Conservation (phyloP, 2,113 vertebrate species). For the Eulacestoma nigropectus region DNA sequence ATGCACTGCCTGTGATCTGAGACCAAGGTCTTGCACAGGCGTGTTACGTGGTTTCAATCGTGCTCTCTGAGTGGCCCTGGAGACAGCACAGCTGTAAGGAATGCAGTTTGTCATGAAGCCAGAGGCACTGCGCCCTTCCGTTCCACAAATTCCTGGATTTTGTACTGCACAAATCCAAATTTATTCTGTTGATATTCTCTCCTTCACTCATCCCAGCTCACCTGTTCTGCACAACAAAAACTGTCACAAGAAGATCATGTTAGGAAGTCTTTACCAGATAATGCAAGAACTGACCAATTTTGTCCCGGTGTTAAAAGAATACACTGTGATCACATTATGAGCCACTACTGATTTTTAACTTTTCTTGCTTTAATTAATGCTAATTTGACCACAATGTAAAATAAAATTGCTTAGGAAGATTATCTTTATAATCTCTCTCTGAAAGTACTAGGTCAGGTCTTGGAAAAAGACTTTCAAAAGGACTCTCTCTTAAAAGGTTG, state of each 20-base stretch:
- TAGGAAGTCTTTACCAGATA: background rate
- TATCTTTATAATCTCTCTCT: background rate
- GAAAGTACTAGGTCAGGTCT: background rate
- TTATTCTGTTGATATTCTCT: background rate
- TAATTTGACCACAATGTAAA: background rate
- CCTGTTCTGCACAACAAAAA: background rate
- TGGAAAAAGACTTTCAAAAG: background rate
- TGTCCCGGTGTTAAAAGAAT: background rate
- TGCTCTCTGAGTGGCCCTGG: background rate
- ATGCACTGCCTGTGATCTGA: background rate
- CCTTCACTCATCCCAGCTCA: background rate
- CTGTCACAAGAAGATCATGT: background rate
- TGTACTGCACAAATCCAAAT: background rate
- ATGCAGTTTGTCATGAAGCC: background rate
- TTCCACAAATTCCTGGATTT: background rate
- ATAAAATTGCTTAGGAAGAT: background rate
- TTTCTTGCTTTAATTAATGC: background rate
- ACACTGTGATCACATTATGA: background rate
- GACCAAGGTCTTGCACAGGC: background rate
- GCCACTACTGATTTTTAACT: background rate
- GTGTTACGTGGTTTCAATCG: background rate
- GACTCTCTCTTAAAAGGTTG: background rate
- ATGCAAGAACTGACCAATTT: background rate
- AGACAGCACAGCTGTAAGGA: background rate
- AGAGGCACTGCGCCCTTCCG: background rate